These are phyloP conservation scores for Dicycla oo DNA, from an alignment of 2,888 invertebrate species.

Conservation along the genomic window DNA sequence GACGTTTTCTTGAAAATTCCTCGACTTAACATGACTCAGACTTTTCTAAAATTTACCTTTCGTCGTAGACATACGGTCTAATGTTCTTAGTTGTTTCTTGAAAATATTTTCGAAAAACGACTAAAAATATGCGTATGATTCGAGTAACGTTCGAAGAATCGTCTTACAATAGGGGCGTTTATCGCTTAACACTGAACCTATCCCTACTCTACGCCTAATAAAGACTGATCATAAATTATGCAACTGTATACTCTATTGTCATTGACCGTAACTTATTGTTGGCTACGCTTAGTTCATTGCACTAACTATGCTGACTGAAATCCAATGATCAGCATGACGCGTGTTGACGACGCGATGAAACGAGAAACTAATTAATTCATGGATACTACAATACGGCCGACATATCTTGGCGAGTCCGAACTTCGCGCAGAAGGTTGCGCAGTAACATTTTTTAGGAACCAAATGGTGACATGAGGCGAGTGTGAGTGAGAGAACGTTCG, in stretches of 20 bases:
- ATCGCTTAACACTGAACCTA: slow-evolving; percentile 33
- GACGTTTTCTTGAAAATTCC: slow-evolving; percentile 3
- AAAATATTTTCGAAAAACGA: background rate
- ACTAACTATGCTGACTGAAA: slow-evolving; percentile 33
- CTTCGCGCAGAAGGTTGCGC: too few relatives aligned
- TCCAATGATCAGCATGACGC: slow-evolving; percentile 23
- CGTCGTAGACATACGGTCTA: background rate
- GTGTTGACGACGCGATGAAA: slow-evolving; percentile 25
- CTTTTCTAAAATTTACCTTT: background rate
- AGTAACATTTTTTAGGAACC: too few relatives aligned
- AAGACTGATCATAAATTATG: slow-evolving; percentile 55
- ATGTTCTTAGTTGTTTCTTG: background rate
- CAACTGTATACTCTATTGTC: slow-evolving; percentile 56
- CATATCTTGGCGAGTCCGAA: too few relatives aligned
- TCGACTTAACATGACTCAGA: background rate
- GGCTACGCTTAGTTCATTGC: slow-evolving; percentile 56
- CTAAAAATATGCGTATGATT: background rate
- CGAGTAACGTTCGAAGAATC: background rate
- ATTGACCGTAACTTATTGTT: slow-evolving; percentile 51
- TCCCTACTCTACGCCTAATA: slow-evolving; percentile 54
- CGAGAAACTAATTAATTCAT: background rate
- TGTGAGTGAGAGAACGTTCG: too few relatives aligned
- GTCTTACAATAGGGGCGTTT: slow-evolving; percentile 27
- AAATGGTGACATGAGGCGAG: too few relatives aligned
- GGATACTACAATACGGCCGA: too few relatives aligned